Evolutionary conservation across 2,888 invertebrate species (phyloP).

Genomic region (Villa cingulata): DNA sequence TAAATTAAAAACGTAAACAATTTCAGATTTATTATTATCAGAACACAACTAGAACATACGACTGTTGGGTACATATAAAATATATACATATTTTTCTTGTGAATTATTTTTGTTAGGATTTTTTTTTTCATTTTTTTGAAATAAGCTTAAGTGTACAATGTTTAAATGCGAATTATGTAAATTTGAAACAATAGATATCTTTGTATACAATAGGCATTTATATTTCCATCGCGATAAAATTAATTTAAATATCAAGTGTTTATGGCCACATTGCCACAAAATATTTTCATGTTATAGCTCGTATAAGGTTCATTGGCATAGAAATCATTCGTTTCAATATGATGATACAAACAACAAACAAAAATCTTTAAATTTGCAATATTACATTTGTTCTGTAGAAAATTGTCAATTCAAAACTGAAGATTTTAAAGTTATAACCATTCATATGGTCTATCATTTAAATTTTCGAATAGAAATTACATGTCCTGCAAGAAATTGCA

Average conservation of each 20-base stretch:
- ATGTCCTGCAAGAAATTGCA: background rate
- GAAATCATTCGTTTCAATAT: background rate
- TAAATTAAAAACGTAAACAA: too few relatives aligned
- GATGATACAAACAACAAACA: background rate
- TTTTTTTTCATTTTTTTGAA: too few relatives aligned
- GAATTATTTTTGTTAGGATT: too few relatives aligned
- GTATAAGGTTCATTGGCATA: background rate
- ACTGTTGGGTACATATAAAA: too few relatives aligned
- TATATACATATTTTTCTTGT: too few relatives aligned
- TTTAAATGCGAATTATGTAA: too few relatives aligned
- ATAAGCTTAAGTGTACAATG: too few relatives aligned
- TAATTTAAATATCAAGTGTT: background rate
- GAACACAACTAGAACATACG: too few relatives aligned
- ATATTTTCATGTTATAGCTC: background rate
- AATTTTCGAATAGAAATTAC: background rate
- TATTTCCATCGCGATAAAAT: background rate
- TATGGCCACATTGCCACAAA: background rate
- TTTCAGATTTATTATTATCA: too few relatives aligned
- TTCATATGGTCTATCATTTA: background rate
- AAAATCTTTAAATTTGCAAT: background rate
- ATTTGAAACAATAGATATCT: background rate
- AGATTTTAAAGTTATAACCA: background rate
- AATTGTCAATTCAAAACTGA: background rate
- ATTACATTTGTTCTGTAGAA: background rate
- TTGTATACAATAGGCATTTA: background rate